Conservation (phyloP, 30 jellyfish, hydroid and myxozoan genomes). For the Rhopilema esculentum region DNA sequence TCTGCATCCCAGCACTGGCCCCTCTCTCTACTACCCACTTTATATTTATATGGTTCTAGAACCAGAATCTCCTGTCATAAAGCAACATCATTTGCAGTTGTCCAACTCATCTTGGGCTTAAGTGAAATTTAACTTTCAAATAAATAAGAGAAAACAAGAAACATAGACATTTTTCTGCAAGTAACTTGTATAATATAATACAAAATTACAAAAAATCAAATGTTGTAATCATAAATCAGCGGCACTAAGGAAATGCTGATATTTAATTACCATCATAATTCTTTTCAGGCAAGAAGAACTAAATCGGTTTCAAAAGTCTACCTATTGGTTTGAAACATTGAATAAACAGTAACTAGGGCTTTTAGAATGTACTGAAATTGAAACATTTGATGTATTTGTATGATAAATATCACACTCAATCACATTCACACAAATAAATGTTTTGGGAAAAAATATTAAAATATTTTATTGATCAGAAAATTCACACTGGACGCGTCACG, state of each 20-base stretch:
- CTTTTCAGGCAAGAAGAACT: not conserved
- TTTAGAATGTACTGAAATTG: too few species aligned
- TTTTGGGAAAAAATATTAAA: too few species aligned
- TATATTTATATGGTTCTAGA: conserved; percentile 4
- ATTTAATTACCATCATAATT: not conserved
- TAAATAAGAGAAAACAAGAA: not conserved
- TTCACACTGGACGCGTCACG: too few species aligned
- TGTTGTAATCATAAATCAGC: not conserved
- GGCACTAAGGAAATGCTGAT: not conserved
- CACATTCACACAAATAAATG: too few species aligned
- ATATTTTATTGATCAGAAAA: too few species aligned
- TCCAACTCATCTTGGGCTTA: conserved; percentile 7
- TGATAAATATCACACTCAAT: too few species aligned
- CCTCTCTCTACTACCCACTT: conserved; percentile 10
- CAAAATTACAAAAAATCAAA: too few species aligned
- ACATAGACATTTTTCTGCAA: not conserved
- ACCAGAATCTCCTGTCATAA: conserved; percentile 1
- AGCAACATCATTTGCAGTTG: conserved; percentile 14
- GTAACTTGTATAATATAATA: not conserved
- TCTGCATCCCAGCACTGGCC: conserved; percentile 19
- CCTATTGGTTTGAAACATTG: too few species aligned
- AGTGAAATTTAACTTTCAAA: not conserved
- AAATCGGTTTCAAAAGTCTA: too few species aligned
- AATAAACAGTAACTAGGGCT: too few species aligned
- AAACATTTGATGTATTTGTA: too few species aligned